A percentile compares a stretch with the other conserved stretches of the same genome.
Evolutionary conservation across 2,797 vertebrate genomes (phyloP).

Genomic region (Microctenopoma lineatum): DNA sequence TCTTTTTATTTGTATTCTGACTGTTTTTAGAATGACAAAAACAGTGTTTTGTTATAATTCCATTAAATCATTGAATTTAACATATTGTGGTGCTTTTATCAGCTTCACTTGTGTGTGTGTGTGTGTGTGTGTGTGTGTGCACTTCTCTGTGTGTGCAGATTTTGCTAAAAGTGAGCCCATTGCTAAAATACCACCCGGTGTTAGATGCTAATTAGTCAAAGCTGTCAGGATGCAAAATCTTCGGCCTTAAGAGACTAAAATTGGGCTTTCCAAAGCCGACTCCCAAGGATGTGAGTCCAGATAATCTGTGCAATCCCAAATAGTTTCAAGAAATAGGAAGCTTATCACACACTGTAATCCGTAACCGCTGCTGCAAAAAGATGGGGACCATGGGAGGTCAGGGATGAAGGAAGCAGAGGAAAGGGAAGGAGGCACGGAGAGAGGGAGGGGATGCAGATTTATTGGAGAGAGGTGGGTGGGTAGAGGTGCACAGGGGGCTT

Average conservation of each 20-base stretch:
- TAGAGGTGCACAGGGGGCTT: neutral
- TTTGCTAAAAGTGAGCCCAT: conserved; percentile 75
- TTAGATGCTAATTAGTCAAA: conserved; percentile 82
- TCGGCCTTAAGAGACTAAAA: conserved; percentile 77
- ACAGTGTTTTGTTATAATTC: conserved; percentile 40
- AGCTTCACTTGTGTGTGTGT: conserved; percentile 20
- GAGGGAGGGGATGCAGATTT: conserved; percentile 36
- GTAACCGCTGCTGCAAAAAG: conserved; percentile 67
- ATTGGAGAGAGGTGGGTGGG: conserved; percentile 34
- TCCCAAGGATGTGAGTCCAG: conserved; percentile 79
- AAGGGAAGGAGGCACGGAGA: conserved; percentile 62
- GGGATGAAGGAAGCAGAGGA: conserved; percentile 62
- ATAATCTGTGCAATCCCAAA: conserved; percentile 86
- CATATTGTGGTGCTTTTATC: conserved; percentile 24
- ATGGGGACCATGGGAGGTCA: conserved; percentile 57
- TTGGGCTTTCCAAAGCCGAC: conserved; percentile 75
- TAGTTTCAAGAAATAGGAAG: conserved; percentile 86
- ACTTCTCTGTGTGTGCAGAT: conserved; percentile 18
- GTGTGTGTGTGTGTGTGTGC: neutral
- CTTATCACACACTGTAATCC: conserved; percentile 89
- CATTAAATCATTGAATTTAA: conserved; percentile 56
- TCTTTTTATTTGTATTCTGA: conserved; percentile 40
- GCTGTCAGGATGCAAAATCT: conserved; percentile 80
- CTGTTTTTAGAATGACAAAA: conserved; percentile 39
- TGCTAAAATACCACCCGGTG: conserved; percentile 61